These are phyloP conservation scores for Drosophila planitibia DNA, from an alignment of 2,888 invertebrate species.

Conservation along the genomic window DNA sequence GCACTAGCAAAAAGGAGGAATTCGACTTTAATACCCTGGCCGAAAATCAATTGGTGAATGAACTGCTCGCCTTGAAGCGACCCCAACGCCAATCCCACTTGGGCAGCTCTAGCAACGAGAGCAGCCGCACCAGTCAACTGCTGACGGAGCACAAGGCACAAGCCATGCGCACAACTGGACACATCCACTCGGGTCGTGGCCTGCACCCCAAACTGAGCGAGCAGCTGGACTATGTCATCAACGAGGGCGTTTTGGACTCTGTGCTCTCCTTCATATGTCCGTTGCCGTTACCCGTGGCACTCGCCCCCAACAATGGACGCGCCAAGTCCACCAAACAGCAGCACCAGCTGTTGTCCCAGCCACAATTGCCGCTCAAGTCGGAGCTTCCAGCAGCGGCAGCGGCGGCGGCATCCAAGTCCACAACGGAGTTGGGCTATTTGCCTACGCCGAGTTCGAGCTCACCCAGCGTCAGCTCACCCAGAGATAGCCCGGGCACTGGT, in stretches of 20 bases:
- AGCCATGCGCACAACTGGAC: constrained; percentile 38
- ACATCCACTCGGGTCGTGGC: constrained; percentile 45
- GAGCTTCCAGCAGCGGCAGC: constrained; percentile 5
- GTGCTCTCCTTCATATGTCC: constrained; percentile 90
- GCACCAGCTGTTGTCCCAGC: constrained; percentile 22
- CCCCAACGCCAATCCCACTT: constrained; percentile 14
- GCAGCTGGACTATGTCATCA: constrained; percentile 88
- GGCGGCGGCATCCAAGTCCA: constrained; percentile 27
- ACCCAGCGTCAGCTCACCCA: constrained; percentile 30
- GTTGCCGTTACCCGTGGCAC: constrained; percentile 66
- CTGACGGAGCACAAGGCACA: constrained; percentile 35
- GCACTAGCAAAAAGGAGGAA: constrained; percentile 66
- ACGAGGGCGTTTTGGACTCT: constrained; percentile 93
- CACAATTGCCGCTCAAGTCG: constrained; percentile 23
- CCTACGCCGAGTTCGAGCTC: constrained; percentile 23
- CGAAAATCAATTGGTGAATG: constrained; percentile 83
- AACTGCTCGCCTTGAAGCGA: constrained; percentile 66
- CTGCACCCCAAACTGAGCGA: constrained; percentile 82
- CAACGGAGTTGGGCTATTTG: constrained; percentile 31
- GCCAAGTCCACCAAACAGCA: constrained; percentile 37
- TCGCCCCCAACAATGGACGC: constrained; percentile 26
- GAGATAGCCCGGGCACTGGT: constrained; percentile 16
- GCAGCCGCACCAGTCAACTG: constrained; percentile 30
- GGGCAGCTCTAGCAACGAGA: constrained; percentile 24
- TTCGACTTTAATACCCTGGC: constrained; percentile 82